Conservation (phyloP, 2,113 vertebrate species). For the Odocoileus virginianus region DNA sequence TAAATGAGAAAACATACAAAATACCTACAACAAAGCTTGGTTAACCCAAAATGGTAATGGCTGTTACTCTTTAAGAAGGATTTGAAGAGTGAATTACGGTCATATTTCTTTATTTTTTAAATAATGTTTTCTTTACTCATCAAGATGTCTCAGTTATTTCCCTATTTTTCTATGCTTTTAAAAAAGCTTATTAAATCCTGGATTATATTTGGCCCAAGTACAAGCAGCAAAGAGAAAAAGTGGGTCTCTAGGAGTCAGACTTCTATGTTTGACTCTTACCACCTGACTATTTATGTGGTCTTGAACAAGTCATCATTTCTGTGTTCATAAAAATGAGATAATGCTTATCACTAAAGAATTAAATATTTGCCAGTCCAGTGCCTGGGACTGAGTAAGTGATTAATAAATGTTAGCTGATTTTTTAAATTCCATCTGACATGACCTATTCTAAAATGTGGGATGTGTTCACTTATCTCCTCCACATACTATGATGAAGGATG, state of each 20-base stretch:
- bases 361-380: neutral
- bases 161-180: neutral
- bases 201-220: neutral
- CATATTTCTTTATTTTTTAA: neutral
- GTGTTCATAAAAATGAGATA: neutral
- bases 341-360: neutral
- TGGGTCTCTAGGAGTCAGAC: neutral
- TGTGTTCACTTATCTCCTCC: neutral
- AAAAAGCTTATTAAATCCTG: neutral
- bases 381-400: neutral
- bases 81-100: neutral
- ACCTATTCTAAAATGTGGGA: neutral
- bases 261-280: neutral
- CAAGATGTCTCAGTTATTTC: neutral
- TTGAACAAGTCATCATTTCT: neutral
- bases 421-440: neutral
- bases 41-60: neutral
- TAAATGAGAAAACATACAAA: neutral
- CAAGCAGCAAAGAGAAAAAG: neutral
- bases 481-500: neutral
- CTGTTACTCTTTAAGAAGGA: neutral
- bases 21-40: neutral
- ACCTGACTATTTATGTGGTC: neutral
- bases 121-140: neutral
- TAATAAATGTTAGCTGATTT: neutral